Base-by-base conservation (phyloP, 2,113 vertebrate species). In the Bucco capensis region DNA sequence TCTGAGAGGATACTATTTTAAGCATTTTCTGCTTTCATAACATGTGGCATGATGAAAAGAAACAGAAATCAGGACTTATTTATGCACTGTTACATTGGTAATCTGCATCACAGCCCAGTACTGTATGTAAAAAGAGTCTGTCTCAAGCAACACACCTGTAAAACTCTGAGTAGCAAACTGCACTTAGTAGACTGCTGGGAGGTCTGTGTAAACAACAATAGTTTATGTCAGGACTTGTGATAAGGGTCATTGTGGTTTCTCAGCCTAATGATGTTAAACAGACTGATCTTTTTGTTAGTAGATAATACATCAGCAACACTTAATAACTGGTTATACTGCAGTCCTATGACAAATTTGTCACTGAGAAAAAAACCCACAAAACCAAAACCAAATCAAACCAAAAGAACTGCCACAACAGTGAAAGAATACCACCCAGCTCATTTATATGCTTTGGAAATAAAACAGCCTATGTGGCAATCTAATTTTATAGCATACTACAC, bases 191-290 rank as follows among this genome's bases (percentile, higher is more conserved):
- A 46, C 49, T 92, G 49, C 51, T 89, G 49, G 80, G 77, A 95
- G 35, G 53, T 62, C 46, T 83, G 37, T 49, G 81, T 85, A 95
- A 96, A 91, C 82, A 83, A 83, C 38, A 78, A 73, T 86, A 88
- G 90, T 64, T 91, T 85, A 57, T 53, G 23, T 80, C 79, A 87
- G 61, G 51, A 47, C 21, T 91, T 50, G 30, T 1, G 13, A 44
- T 64, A 57, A 90, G 21, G 69, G 61, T 88, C 83, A 40, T 60
- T 88, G 80, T 83, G 79, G 4, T 37, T 82, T 72, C 54, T 74
- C 25, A 70, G 70, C 2, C 4, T 37, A 88, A 73, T n/a, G 30
- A 33, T 33, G 28, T 28, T 83, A 75, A 93, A 78, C 47, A 80
- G 38, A 28, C 4, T 82, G 83, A 75, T 24, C 76, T 66, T 86